Base-by-base conservation (phyloP, 2,113 vertebrate species). In the Neopipo cinnamomea region DNA sequence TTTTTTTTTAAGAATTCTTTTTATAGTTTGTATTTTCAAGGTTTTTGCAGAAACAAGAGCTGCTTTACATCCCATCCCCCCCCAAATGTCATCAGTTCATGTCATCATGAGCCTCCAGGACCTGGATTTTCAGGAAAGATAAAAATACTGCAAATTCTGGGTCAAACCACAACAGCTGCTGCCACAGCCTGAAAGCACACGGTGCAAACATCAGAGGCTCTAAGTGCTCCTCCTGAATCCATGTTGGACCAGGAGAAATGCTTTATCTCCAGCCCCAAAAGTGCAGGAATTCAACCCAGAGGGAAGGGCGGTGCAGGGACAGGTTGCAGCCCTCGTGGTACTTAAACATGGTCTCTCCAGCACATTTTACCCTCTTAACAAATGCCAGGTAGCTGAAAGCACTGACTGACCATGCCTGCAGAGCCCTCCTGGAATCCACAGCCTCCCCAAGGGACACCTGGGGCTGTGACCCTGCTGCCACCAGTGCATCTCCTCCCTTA, bases 181-280 rank as follows among this genome's bases (percentile, higher is more conserved):
- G 77, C 37, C 61, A 37, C 16, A 56, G 63, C 49, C 33, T 58
- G 35, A 25, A 59, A 82, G 47, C n/a, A 55, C 15, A 12, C 0
- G 2, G 79, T 12, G 71, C 35, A 82, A 49, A 28, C 7, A 56
- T 2, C 41, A 42, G 2, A 2, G 59, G 58, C 28, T 76, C 56
- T 0, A 27, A 27, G 19, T 0, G 35, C 33, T 79, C 31, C 63
- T 49, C 63, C 46, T 30, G 14, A 72, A 46, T 12, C 0, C 2
- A 24, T 59, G 46, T 0, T 13, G 6, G 14, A 12, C 0, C 4
- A 47, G 25, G 42, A 79, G 33, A 87, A 93, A 52, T 0, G 0
- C 14, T 67, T 35, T 42, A 85, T n/a, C 37, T 67, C 39, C 70
- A 67, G 41, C 35, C 35, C 42, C 37, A 19, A 12, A 79, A 73